These are phyloP conservation scores for Crotalus viridis DNA, from an alignment of 2,113 vertebrate species.

Conservation along the genomic window DNA sequence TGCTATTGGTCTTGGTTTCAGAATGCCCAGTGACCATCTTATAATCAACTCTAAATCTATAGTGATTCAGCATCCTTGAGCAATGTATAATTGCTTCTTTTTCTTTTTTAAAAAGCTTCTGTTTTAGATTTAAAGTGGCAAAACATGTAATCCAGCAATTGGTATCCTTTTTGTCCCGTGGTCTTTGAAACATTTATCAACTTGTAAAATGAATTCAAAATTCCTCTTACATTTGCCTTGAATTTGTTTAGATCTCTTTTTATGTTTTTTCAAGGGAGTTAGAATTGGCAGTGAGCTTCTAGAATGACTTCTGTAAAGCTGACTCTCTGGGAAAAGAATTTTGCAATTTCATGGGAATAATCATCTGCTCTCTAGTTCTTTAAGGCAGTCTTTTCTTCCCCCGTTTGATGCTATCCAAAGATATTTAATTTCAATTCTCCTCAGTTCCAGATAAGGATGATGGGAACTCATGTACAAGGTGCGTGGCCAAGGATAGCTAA, in stretches of 20 bases:
- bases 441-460: not conserved
- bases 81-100: not conserved
- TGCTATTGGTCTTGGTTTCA: not conserved
- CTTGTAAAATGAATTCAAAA: conserved; percentile 8
- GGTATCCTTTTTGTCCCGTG: not conserved
- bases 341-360: not conserved
- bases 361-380: not conserved
- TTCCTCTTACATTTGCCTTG: not conserved
- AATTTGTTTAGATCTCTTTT: not conserved
- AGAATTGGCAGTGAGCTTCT: not conserved
- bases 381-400: not conserved
- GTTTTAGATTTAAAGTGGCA: not conserved
- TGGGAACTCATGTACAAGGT: not conserved
- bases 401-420: not conserved
- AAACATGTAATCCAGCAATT: not conserved
- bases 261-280: not conserved
- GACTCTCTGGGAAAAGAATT: not conserved
- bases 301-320: not conserved
- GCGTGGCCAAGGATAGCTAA: not conserved
- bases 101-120: not conserved
- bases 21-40: not conserved
- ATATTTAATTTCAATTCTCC: not conserved
- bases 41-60: not conserved
- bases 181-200: not conserved
- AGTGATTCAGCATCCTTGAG: not conserved